phyloP scores from a whole-genome alignment of 92 coral and sea anemone genomes.

The Pocillopora meandrina region DNA sequence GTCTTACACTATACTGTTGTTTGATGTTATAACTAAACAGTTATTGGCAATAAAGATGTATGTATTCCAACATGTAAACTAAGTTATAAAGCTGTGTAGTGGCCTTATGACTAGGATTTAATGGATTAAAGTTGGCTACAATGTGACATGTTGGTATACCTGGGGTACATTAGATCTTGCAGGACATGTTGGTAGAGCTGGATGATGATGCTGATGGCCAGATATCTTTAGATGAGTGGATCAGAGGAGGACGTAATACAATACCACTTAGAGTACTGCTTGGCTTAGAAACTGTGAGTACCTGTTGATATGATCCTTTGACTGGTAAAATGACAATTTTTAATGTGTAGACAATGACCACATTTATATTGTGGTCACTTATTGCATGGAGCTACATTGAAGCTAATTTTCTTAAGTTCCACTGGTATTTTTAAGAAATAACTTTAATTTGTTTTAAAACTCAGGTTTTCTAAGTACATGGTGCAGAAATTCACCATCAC shows the following conservation, averaged over 20 bases:
- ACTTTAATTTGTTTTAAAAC: not conserved
- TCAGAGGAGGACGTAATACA: slow-evolving; percentile 95
- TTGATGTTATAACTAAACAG: too few relatives aligned
- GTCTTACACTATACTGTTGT: too few relatives aligned
- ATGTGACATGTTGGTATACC: not conserved
- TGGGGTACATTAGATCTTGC: slow-evolving; percentile 71
- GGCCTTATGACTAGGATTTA: not conserved
- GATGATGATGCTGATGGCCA: slow-evolving; percentile 96
- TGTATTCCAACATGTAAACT: too few relatives aligned
- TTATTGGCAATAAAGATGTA: too few relatives aligned
- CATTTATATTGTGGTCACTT: not conserved
- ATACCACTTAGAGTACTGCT: slow-evolving; percentile 95
- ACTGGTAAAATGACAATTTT: too few relatives aligned
- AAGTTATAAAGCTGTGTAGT: not conserved
- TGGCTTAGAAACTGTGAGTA: slow-evolving; percentile 95
- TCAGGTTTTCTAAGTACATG: not conserved
- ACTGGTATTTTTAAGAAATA: not conserved
- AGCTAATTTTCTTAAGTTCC: too few relatives aligned
- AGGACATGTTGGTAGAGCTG: slow-evolving; percentile 96
- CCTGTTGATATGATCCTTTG: too few relatives aligned
- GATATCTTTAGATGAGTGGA: slow-evolving; percentile 97
- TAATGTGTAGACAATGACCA: too few relatives aligned
- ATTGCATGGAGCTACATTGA: not conserved
- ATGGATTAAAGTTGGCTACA: not conserved
- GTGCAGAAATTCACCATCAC: not conserved